phyloP scores from a whole-genome alignment of 2,888 invertebrate species.

The Rhopalosiphum nymphaeae region DNA sequence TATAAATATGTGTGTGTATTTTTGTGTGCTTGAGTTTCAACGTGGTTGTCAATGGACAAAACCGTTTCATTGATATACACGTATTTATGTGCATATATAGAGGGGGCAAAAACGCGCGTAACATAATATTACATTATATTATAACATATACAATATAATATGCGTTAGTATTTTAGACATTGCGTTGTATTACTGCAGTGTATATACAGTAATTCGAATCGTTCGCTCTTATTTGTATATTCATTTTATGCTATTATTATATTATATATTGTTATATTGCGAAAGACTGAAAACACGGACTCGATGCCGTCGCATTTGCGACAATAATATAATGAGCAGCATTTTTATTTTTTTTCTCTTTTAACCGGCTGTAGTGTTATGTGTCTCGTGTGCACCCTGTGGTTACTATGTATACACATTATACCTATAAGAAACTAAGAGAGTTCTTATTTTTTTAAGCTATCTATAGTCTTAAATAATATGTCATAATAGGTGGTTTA shows the following conservation, averaged over 20 bases:
- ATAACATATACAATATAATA: neutral
- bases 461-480: neutral
- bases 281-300: neutral
- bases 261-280: neutral
- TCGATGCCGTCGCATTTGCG: neutral
- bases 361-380: neutral
- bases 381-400: neutral
- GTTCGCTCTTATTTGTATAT: neutral
- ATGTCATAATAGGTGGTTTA: neutral
- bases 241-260: constrained; percentile 5
- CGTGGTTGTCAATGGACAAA: neutral
- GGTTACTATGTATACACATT: neutral
- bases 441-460: neutral
- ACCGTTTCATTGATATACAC: neutral
- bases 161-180: neutral
- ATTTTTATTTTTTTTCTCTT: neutral
- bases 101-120: neutral
- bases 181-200: neutral
- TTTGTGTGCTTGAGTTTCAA: neutral
- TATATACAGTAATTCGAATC: neutral
- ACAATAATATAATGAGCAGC: neutral
- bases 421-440: neutral
- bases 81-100: neutral
- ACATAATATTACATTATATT: constrained; percentile 13
- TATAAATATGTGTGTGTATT: neutral